phyloP scores from a whole-genome alignment of 2,888 invertebrate genomes.

The Steinernema hermaphroditum region DNA sequence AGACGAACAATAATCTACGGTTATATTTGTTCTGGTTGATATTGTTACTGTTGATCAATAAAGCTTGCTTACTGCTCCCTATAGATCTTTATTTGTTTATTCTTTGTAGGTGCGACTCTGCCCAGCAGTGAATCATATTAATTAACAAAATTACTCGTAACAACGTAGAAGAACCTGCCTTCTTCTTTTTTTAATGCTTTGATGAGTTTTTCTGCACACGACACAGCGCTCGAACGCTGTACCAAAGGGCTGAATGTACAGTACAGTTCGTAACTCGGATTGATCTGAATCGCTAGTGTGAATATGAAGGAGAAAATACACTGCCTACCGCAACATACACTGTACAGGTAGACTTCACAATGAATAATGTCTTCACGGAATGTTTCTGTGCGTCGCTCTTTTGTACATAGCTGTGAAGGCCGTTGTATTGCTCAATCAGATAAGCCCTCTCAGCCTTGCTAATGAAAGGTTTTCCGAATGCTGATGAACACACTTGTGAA shows the following conservation, averaged over 20 bases:
- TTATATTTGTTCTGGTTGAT: too few species aligned
- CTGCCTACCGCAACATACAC: conserved; percentile 1
- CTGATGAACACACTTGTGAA: conserved; percentile 51
- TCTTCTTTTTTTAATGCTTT: conserved; percentile 46
- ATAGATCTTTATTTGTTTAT: too few species aligned
- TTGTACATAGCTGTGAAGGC: conserved; percentile 6
- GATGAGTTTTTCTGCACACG: conserved; percentile 53
- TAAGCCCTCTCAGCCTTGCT: conserved; percentile 1
- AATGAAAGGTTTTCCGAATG: conserved; percentile 49
- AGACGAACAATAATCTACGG: too few species aligned
- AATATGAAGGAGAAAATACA: background rate
- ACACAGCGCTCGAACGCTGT: conserved; percentile 49
- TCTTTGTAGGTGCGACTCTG: too few species aligned
- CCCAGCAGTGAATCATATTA: conserved; percentile 10
- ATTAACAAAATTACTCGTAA: conserved; percentile 31
- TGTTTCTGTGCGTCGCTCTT: background rate
- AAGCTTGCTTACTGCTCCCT: too few species aligned
- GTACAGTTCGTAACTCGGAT: conserved; percentile 56
- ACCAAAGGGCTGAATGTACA: conserved; percentile 62
- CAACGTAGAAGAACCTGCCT: conserved; percentile 45
- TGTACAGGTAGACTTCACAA: conserved; percentile 3
- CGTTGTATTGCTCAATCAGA: conserved; percentile 13
- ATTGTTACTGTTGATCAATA: too few species aligned
- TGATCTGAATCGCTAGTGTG: conserved; percentile 40
- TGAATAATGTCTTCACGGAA: background rate